Base-by-base conservation (phyloP, 30 jellyfish, hydroid and myxozoan species). In the Aurelia aurita complex sp. Pacific region DNA sequence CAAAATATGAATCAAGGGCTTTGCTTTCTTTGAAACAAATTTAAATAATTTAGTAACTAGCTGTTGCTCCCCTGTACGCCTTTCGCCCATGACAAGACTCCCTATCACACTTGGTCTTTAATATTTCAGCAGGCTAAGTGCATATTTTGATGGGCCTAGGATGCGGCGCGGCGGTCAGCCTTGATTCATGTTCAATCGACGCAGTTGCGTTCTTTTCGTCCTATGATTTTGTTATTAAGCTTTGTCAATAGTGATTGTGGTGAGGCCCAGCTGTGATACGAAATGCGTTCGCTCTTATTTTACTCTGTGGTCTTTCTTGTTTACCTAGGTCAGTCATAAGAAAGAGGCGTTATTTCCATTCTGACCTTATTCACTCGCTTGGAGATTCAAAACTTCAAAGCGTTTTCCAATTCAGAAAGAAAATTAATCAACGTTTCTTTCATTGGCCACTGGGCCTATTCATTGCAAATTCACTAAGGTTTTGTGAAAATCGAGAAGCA, bases 31-130 rank as follows among this genome's bases (percentile, higher is more conserved):
- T 55, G 36, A 71, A 67, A 10, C 51, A 34, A 60, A 32, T 64
- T 50, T 79, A 17, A 79, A 79, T 79, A 18, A 79, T 79, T 79
- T 16, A 79, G 8, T 51, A 57, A 15, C 80, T 4, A 11, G 32
- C 80, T 18, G 79, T 19, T 64, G 43, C 80, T 1, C 36, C 62
- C 36, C 32, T 61, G 36, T 17, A 17, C 12, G 70, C 70, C 32
- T 61, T 61, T 23, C 32, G 36, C 70, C 36, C 70, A 23, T 61
- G 70, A 1, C 70, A 61, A 13, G 70, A 61, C 70, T 17, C 14
- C 70, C 40, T 4, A 61, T 5, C 38, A 23, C 70, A 61, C 70
- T 17, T 13, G 36, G 57, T 46, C 57, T 46, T 46, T 46, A 61
- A 61, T 61, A 23, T 61, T 61, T 61, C 70, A 61, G 70, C 70